Evolutionary conservation across 2,888 invertebrate genomes (phyloP), one percentile per base, ranked within the genome.

Genomic region (Campoplex capitator): DNA sequence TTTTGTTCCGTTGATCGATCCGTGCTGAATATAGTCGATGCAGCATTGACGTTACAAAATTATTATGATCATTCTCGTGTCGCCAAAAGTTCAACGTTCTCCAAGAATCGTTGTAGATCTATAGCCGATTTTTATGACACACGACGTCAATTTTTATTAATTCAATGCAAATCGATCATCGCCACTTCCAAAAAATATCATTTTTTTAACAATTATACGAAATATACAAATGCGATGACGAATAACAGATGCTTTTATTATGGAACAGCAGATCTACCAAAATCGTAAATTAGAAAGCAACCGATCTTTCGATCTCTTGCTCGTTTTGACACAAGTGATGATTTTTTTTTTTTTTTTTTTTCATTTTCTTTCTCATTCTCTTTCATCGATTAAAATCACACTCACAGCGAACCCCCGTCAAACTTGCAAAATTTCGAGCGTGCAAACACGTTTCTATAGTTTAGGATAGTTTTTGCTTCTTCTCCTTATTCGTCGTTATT

Each of bases 371-470:
- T 35, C 35, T 76, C 58, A 38, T 67, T 80, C 35, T 76, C 58
- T 48, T 67, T 80, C 51, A 11, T 42, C 56, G 56, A 83, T 75
- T 48, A 65, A 38, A 45, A 54, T 82, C 54, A 85, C 74, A 76
- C 71, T 80, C 75, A 82, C 67, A 82, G 54, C 87, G 74, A 87
- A 87, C 87, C 87, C 87, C 84, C 87, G 82, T 82, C 87, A 84
- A 82, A 82, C 82, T 67, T 81, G 65, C 74, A 78, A 58, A 87
- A 77, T 32, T 75, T 82, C 70, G 71, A 86, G 71, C 71, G 79
- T 83, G 67, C 76, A 84, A 68, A 84, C 76, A 80, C 70, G 78
- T 82, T 70, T 84, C 74, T 81, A 81, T 74, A 81, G 80, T 84
- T 87, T 79, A 84, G 84, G 81, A 86, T 76, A 84, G 81, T 77